Base-by-base conservation (phyloP, 2,797 vertebrate genomes). In the Microctenopoma lineatum region DNA sequence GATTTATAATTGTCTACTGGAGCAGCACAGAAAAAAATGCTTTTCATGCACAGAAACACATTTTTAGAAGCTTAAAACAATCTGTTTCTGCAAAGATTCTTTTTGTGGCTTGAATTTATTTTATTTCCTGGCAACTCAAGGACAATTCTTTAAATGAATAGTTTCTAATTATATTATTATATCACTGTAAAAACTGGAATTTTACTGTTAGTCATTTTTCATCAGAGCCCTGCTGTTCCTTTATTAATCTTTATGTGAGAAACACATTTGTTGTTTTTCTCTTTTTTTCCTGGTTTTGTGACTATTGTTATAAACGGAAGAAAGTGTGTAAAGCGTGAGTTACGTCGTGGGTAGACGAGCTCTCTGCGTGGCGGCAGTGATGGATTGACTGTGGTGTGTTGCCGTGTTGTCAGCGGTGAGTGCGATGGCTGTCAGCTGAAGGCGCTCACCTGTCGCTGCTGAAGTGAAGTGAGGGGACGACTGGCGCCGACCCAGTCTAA, bases 401-500 rank as follows among this genome's bases (percentile, higher is more conserved):
- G 45, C 53, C 15, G 58, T 45, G 66, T 70, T 89, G 87, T 90
- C 88, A 87, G 81, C 41, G 66, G 64, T 64, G 84, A 84, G 87
- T 60, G 80, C 84, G 90, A 84, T 85, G 91, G 86, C 88, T 69
- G 88, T 87, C 86, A 78, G 86, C 85, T 90, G 89, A 92, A 84
- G 79, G 66, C 73, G 91, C 77, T 93, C 92, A 92, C 90, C 90
- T 93, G 90, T 91, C 80, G 84, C 85, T 82, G 78, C 78, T 50
- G 80, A 85, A 77, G 74, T 61, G 58, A 59, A 79, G 80, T 66
- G 75, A 67, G 79, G 76, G 80, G 84, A 89, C 75, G 71, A 62
- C 91, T 92, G 92, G 91, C 91, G 92, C 91, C 91, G 79, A 68
- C 85, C 75, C 88, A 90, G 90, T 92, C 92, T 93, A 93, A 93